Conservation (phyloP, 2,797 vertebrate genomes). For the Gobio occitaniae region DNA sequence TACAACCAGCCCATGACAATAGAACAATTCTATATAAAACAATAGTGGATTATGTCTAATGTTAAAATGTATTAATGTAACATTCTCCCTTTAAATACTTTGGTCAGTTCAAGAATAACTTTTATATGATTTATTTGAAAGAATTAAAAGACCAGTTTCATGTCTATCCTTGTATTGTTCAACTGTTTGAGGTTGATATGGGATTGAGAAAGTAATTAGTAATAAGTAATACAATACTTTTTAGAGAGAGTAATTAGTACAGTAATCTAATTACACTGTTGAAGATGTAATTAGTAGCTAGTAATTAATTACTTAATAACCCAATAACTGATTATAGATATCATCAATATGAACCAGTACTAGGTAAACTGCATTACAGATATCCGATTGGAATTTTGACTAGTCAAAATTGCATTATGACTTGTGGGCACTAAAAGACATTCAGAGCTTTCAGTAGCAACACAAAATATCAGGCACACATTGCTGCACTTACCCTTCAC, state of each 20-base stretch:
- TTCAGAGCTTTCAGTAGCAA: background rate
- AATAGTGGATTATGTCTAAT: background rate
- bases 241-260: background rate
- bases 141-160: background rate
- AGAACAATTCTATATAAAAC: no score
- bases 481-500: conserved; percentile 57
- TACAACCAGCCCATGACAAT: no score
- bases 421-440: conserved; percentile 1
- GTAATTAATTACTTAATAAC: background rate
- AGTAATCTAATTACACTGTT: background rate
- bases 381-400: conserved; percentile 8
- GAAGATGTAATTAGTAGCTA: background rate
- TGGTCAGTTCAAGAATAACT: background rate
- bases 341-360: background rate
- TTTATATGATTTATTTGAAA: background rate
- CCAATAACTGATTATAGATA: background rate
- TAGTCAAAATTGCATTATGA: conserved; percentile 4
- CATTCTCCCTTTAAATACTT: background rate
- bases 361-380: conserved; percentile 26
- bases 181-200: background rate
- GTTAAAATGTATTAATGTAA: background rate
- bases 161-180: background rate
- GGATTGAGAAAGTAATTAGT: background rate
- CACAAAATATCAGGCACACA: conserved; percentile 16
- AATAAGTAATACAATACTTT: background rate